Conservation (phyloP, 2,797 vertebrate species). For the Hafferia zeledoni region DNA sequence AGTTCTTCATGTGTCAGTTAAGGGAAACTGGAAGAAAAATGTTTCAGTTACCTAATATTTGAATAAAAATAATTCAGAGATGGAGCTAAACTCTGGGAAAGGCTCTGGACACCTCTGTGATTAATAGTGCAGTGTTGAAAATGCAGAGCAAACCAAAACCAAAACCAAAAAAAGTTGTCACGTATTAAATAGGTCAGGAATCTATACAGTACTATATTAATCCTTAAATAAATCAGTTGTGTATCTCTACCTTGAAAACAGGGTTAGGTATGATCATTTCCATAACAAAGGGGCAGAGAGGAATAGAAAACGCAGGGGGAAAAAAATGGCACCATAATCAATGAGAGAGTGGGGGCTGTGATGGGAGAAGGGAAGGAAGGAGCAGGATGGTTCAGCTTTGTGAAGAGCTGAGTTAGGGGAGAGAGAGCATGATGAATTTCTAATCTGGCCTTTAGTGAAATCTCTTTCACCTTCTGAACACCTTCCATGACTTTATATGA, state of each 20-base stretch:
- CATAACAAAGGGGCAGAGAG: neutral
- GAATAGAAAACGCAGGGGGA: neutral
- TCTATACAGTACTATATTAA: neutral
- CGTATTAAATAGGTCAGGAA: neutral
- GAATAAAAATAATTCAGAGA: neutral
- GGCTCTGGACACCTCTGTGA: neutral
- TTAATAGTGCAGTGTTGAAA: neutral
- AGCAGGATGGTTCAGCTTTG: neutral
- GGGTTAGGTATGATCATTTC: neutral
- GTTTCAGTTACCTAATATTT: neutral
- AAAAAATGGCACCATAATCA: neutral
- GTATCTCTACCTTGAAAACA: neutral
- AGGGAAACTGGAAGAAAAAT: neutral
- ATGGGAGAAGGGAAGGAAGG: neutral
- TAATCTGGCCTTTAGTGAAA: neutral
- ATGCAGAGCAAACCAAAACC: neutral
- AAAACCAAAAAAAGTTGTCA: neutral
- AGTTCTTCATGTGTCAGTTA: neutral
- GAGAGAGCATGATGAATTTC: neutral
- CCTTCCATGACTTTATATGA: neutral
- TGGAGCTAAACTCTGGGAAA: neutral
- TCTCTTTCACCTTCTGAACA: neutral
- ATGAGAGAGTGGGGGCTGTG: neutral
- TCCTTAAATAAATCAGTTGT: neutral
- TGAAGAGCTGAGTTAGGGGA: neutral